These are phyloP conservation scores for Siniperca obscura DNA, from an alignment of 2,797 vertebrate genomes.

Conservation along the genomic window DNA sequence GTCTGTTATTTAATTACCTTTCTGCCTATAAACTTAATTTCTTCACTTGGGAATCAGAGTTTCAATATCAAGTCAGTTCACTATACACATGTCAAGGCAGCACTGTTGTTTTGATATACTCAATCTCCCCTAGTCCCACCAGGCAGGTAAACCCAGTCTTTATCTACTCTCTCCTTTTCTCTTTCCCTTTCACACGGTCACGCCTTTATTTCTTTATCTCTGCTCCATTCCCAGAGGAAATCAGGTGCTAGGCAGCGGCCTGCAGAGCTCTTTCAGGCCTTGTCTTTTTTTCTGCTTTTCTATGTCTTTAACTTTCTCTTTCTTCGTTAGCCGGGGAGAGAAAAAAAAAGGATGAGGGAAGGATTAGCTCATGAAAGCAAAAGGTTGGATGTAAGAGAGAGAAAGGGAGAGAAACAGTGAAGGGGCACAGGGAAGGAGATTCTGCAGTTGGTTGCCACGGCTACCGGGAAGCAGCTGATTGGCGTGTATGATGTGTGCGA, in stretches of 20 bases:
- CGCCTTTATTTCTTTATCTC: slow-evolving; percentile 66
- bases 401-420: slow-evolving; percentile 21
- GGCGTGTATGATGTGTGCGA: slow-evolving; percentile 61
- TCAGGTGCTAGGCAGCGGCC: slow-evolving; percentile 67
- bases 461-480: slow-evolving; percentile 66
- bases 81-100: slow-evolving; percentile 33
- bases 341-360: slow-evolving; percentile 35
- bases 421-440: slow-evolving; percentile 40
- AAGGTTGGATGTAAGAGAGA: slow-evolving; percentile 43
- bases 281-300: slow-evolving; percentile 14
- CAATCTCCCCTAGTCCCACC: slow-evolving; percentile 60
- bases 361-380: slow-evolving; percentile 74
- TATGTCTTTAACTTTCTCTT: slow-evolving; percentile 51
- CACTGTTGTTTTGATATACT: slow-evolving; percentile 36
- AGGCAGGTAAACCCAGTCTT: slow-evolving; percentile 73
- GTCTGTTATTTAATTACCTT: background rate
- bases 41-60: slow-evolving; percentile 7
- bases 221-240: slow-evolving; percentile 58
- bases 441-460: slow-evolving; percentile 64
- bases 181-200: slow-evolving; percentile 70
- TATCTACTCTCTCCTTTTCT: slow-evolving; percentile 48
- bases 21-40: background rate
- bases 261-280: slow-evolving; percentile 42
- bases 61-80: slow-evolving; percentile 23
- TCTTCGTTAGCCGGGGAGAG: slow-evolving; percentile 46